Evolutionary conservation across 2,888 invertebrate species (phyloP), one percentile per base, ranked within the genome.

Genomic region (Marasmarcha lunaedactyla): DNA sequence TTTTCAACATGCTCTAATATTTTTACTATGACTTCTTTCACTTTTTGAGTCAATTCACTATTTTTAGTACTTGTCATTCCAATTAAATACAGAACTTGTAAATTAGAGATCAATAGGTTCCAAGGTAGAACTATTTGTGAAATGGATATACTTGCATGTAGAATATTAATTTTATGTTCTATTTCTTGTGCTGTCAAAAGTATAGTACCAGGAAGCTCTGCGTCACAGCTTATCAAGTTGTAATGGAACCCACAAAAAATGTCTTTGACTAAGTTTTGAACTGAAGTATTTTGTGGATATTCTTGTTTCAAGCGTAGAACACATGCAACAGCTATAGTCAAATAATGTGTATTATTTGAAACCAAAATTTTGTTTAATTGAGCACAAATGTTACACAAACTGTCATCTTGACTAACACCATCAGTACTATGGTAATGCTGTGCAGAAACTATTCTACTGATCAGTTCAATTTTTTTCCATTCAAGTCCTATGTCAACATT

Each of bases 381-480:
- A 34, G 61, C 52, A 49, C 77, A 79, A 40, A 87, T 84, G 34
- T 51, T 50, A n/a, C 87, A 68, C 60, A 89, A 90, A 39, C 84
- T 71, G 30, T 64, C 62, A 25, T 78, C 63, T 46, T 79, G 55
- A 25, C 49, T 46, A 39, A 52, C 70, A 35, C 86, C 85, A 20
- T 20, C 20, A 3, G 7, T 7, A 20, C 3, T 7, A 5, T 20
- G 20, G 20, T 20, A 20, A 49, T 87, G 85, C 48, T 78, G 84
- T 20, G 79, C 77, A 41, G 87, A 68, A 42, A 91, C 79, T 41
- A 93, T 77, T 67, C 86, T 87, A 37, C 88, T 87, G 42, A 91
- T 84, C 50, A 88, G 79, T 42, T 90, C 88, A 51, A 90, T 79
- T 60, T 87, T 88, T 52, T 85, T 83, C 91, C 91, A 91, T 51